These are phyloP conservation scores for Chondrilla cf. caribensis DNA, from an alignment of 37 sponge, comb jelly and placozoan genomes.

Conservation along the genomic window DNA sequence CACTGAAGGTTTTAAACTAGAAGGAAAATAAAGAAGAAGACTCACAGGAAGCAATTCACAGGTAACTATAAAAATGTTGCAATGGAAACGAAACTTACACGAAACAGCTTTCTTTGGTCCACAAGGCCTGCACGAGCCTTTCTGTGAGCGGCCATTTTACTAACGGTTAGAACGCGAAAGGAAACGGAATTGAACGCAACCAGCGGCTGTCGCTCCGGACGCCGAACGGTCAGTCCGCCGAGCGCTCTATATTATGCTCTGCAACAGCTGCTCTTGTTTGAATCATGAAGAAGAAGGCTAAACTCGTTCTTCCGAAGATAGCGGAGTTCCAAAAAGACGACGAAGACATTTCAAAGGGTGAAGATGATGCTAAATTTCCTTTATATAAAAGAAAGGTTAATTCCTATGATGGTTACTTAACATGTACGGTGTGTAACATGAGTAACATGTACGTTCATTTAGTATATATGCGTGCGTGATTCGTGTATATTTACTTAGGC, in stretches of 20 bases:
- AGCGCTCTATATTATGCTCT: no score
- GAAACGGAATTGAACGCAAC: neutral
- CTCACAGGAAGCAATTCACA: neutral
- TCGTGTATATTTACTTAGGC: no score
- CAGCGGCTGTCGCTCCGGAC: neutral
- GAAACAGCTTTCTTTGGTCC: conserved; percentile 51
- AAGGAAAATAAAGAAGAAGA: neutral
- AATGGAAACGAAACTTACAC: conserved; percentile 21
- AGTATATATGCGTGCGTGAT: no score
- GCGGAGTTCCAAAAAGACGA: neutral
- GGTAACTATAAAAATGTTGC: no score
- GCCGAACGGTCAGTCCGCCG: conserved; percentile 12
- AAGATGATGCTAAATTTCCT: neutral
- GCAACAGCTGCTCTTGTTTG: no score
- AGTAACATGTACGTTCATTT: no score
- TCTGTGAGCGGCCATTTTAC: conserved; percentile 2
- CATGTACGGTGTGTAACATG: no score
- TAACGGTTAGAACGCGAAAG: no score
- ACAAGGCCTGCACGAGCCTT: neutral
- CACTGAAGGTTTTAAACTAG: conserved; percentile 66
- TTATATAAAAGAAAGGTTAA: neutral
- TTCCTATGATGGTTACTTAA: no score
- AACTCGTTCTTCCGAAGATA: conserved; percentile 14
- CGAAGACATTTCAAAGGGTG: neutral
- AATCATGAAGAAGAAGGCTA: neutral